A percentile compares a stretch with the other conserved stretches of the same genome.
These are phyloP conservation scores for Hoplostethus atlanticus DNA, from an alignment of 2,797 vertebrate species.

Conservation along the genomic window DNA sequence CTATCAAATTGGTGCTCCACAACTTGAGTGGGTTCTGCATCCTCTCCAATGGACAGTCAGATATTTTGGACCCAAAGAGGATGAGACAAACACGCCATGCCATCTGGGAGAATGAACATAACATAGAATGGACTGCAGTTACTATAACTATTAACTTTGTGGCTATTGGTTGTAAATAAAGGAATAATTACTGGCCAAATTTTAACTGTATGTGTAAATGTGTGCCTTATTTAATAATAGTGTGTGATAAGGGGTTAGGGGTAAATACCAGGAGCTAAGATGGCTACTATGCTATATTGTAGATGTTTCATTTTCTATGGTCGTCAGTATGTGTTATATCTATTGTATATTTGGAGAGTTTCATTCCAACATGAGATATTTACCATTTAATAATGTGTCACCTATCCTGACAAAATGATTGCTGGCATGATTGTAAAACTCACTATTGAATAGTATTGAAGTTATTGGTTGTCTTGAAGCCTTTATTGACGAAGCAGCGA, in stretches of 20 bases:
- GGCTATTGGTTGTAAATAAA: slow-evolving; percentile 89
- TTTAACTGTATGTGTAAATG: slow-evolving; percentile 91
- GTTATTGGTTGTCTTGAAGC: slow-evolving; percentile 19
- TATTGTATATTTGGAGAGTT: slow-evolving; percentile 79
- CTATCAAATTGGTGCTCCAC: slow-evolving; percentile 71
- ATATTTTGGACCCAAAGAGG: slow-evolving; percentile 62
- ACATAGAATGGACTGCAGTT: slow-evolving; percentile 72
- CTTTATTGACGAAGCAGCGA: slow-evolving; percentile 15
- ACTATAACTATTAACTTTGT: slow-evolving; percentile 83
- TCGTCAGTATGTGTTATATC: slow-evolving; percentile 81
- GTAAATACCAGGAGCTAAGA: slow-evolving; percentile 73
- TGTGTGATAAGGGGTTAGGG: slow-evolving; percentile 79
- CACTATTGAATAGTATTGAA: slow-evolving; percentile 27
- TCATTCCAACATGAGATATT: slow-evolving; percentile 73
- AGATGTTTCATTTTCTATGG: slow-evolving; percentile 80
- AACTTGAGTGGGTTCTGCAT: slow-evolving; percentile 39
- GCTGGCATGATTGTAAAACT: slow-evolving; percentile 52
- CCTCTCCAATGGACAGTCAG: slow-evolving; percentile 37
- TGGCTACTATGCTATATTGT: slow-evolving; percentile 77
- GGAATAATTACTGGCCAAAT: slow-evolving; percentile 90
- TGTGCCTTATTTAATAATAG: slow-evolving; percentile 92
- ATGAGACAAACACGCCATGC: slow-evolving; percentile 46
- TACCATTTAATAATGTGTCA: slow-evolving; percentile 20
- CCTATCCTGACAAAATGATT: slow-evolving; percentile 31
- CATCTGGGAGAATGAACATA: slow-evolving; percentile 56